A percentile compares a stretch with the other conserved stretches of the same genome.
phyloP scores from a whole-genome alignment of 2,888 invertebrate species.

The Iselma pallidipennis region DNA sequence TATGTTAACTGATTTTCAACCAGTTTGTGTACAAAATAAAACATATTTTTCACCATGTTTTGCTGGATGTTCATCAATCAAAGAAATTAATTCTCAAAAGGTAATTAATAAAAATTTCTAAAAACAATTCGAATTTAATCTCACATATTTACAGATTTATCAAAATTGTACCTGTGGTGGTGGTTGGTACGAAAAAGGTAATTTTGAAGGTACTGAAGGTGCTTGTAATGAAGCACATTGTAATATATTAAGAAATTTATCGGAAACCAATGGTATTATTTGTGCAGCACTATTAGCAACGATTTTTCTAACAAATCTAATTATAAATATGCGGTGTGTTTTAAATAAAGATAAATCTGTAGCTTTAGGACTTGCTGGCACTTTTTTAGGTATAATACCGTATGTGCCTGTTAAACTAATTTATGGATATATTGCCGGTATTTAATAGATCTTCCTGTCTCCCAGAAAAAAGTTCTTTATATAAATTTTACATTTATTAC shows the following conservation, averaged over 20 bases:
- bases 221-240: constrained; percentile 60
- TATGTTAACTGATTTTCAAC: constrained; percentile 59
- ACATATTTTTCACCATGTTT: constrained; percentile 75
- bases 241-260: constrained; percentile 58
- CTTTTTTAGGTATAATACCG: constrained; percentile 60
- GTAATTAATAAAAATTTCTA: constrained; percentile 45
- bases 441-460: constrained; percentile 12
- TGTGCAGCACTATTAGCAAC: constrained; percentile 48
- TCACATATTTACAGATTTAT: constrained; percentile 52
- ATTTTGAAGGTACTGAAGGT: constrained; percentile 57
- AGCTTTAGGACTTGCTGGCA: constrained; percentile 63
- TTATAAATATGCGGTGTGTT: constrained; percentile 62
- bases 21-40: constrained; percentile 64
- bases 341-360: constrained; percentile 65
- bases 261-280: constrained; percentile 44
- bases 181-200: constrained; percentile 36
- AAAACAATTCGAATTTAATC: constrained; percentile 4
- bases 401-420: constrained; percentile 67
- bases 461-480: neutral
- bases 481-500: neutral
- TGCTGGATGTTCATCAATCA: constrained; percentile 65
- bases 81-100: constrained; percentile 48
- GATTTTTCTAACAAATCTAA: constrained; percentile 57
- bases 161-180: constrained; percentile 59
- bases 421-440: constrained; percentile 64